A percentile compares a stretch with the other conserved stretches of the same genome.
Conservation (phyloP, 1,140 invertebrate species). For the Psix sp. region DNA sequence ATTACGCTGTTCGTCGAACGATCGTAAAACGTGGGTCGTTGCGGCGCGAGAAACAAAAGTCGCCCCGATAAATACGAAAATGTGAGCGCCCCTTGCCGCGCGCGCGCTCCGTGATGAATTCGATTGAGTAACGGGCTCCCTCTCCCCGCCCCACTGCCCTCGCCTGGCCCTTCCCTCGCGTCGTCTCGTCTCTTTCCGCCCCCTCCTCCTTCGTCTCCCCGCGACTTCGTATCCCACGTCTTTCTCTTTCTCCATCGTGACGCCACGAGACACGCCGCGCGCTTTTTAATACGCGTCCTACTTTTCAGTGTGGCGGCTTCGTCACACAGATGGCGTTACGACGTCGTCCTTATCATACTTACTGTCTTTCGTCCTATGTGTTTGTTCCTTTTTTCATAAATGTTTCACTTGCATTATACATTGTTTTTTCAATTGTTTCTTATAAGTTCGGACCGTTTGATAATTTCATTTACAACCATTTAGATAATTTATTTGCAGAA, state of each 20-base stretch:
- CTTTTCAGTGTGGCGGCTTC: conserved; percentile 19
- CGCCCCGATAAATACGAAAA: conserved; percentile 39
- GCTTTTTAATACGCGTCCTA: conserved; percentile 56
- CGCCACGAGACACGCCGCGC: conserved; percentile 36
- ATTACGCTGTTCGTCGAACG: too few relatives aligned
- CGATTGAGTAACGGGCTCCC: conserved; percentile 41
- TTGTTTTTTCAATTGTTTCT: too few relatives aligned
- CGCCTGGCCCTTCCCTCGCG: background rate
- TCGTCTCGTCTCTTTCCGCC: conserved; percentile 17
- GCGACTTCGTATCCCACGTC: conserved; percentile 16
- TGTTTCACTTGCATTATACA: too few relatives aligned
- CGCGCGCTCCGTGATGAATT: conserved; percentile 29
- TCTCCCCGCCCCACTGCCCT: background rate
- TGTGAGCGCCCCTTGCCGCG: conserved; percentile 14
- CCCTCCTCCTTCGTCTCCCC: background rate
- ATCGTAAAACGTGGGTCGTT: too few relatives aligned
- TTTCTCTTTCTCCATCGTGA: conserved; percentile 44
- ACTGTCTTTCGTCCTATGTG: background rate
- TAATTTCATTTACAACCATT: too few relatives aligned
- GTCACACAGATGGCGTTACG: conserved; percentile 43
- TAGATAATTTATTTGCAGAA: too few relatives aligned
- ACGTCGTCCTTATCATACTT: conserved; percentile 20
- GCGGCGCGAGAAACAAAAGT: background rate
- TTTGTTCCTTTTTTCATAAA: too few relatives aligned
- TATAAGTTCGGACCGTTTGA: too few relatives aligned